Base-by-base conservation (phyloP, 2,888 invertebrate genomes). In the Lasioglossum villosulum region DNA sequence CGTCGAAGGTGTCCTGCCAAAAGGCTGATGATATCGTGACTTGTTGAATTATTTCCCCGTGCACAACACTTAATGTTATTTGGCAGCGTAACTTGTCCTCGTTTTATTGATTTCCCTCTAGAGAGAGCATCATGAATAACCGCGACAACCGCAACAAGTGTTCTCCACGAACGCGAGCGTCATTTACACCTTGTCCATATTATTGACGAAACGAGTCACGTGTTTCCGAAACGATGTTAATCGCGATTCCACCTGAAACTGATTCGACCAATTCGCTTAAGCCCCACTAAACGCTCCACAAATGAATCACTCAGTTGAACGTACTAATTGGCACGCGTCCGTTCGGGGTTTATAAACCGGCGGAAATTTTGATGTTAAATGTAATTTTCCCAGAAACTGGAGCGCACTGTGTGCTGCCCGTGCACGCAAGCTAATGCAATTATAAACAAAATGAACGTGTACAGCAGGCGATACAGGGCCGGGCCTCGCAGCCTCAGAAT, bases 1-100 rank as follows among this genome's bases (percentile, higher is more conserved):
- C 16, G 23, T 77, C n/a, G 14, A n/a, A 37, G 85, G 81, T 81
- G 68, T 16, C 19, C 30, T 80, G 88, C 85, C 85, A 88, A 80
- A n/a, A 83, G 80, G 73, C 14, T 76, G 37, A 19, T 76, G 56
- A 63, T 73, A 78, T 70, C 75, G 30, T 34, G 42, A 66, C 80
- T 75, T 59, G 74, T 87, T 84, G 81, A 81, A 87, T 79, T 83
- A 79, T 52, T 8, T 30, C n/a, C 52, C 12, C 1, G 34, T 34
- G 19, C 19, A 34, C 4, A n/a, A 34, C 30, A 30, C 34, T 34
- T 78, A 70, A 75, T 81, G 80, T 83, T 30, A 75, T 82, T 87
- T 74, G 72, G 56, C 78, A 70, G n/a, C 71, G 5, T 39, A 34
- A 52, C 34, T 71, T 42, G 68, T 19, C 56, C 45, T 10, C 34